Conservation (phyloP, 2,888 invertebrate species). For the Cataglyphis rosenhaueri region DNA sequence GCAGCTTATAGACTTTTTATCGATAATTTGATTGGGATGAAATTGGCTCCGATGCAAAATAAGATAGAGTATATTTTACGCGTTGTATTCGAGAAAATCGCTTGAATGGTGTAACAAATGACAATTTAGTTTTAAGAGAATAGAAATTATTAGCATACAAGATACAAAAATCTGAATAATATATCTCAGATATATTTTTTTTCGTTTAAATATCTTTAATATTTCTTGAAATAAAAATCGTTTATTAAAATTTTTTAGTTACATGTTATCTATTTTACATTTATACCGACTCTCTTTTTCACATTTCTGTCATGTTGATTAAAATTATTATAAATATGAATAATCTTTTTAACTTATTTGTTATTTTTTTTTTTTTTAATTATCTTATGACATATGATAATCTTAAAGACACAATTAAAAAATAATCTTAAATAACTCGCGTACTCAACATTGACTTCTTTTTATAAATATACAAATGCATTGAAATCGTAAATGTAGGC, state of each 20-base stretch:
- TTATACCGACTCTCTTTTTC: neutral
- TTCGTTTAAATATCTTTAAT: neutral
- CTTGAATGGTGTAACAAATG: neutral
- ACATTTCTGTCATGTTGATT: neutral
- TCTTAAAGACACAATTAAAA: neutral
- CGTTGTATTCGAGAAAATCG: conserved; percentile 5
- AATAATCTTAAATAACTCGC: neutral
- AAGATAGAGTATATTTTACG: neutral
- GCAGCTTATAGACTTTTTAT: conserved; percentile 39
- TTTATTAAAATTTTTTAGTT: neutral
- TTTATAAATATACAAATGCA: neutral
- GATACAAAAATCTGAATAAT: neutral
- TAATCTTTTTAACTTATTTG: neutral
- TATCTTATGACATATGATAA: neutral
- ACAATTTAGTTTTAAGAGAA: neutral
- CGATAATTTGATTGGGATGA: conserved; percentile 33
- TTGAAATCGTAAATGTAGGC: neutral
- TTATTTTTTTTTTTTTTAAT: neutral
- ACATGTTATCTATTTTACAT: neutral
- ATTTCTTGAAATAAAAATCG: neutral
- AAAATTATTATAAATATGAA: neutral
- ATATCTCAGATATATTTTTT: neutral
- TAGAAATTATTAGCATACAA: neutral
- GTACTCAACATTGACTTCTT: neutral
- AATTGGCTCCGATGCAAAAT: conserved; percentile 19